phyloP scores from a whole-genome alignment of 2,888 invertebrate genomes.

The Cistogaster globosa region DNA sequence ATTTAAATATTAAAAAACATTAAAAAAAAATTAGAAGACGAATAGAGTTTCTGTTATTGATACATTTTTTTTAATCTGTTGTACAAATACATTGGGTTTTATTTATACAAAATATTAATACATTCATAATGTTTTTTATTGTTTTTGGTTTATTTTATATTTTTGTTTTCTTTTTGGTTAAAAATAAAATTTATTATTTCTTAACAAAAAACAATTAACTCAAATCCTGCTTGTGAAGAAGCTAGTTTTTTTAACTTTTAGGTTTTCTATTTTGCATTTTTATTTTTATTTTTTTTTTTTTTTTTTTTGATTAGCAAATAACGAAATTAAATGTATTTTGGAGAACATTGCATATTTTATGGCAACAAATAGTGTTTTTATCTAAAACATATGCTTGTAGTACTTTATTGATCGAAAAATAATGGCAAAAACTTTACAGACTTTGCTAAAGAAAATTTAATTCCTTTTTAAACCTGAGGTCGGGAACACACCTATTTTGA shows the following conservation, averaged over 20 bases:
- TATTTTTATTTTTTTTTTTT: too few relatives aligned
- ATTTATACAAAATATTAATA: neutral
- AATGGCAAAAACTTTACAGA: too few relatives aligned
- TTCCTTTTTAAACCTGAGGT: too few relatives aligned
- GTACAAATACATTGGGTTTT: slow-evolving; percentile 10
- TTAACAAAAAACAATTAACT: slow-evolving; percentile 30
- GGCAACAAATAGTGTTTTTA: too few relatives aligned
- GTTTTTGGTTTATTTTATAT: neutral
- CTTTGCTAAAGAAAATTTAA: too few relatives aligned
- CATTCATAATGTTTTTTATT: neutral
- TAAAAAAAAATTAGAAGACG: slow-evolving; percentile 5
- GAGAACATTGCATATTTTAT: too few relatives aligned
- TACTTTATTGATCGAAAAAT: too few relatives aligned
- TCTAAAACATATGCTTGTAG: too few relatives aligned
- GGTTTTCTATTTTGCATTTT: neutral
- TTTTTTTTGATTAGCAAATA: neutral
- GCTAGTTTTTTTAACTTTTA: slow-evolving; percentile 52
- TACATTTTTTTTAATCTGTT: neutral
- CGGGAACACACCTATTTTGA: too few relatives aligned
- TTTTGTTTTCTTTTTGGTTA: neutral
- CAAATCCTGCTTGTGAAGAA: slow-evolving; percentile 61
- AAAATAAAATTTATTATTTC: slow-evolving; percentile 16
- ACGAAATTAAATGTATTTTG: neutral
- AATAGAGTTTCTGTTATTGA: slow-evolving; percentile 6
- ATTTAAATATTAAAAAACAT: neutral